Base-by-base conservation (phyloP, 2,888 invertebrate genomes). In the Lymantria dispar region DNA sequence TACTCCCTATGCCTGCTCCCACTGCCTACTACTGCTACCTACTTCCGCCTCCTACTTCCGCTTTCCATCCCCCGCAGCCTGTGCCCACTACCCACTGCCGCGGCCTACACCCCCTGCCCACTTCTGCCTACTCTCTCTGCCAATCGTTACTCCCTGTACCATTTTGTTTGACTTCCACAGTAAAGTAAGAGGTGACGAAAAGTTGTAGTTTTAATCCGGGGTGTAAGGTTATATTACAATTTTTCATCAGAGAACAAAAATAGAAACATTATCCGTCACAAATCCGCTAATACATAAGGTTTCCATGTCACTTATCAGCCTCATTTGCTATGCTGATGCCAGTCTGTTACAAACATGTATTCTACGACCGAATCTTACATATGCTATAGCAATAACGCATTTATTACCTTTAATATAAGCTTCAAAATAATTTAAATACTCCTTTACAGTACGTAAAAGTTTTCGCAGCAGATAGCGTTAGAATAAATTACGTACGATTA, bases 241-340 rank as follows among this genome's bases (percentile, higher is more conserved):
- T 22, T 22, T 22, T 22, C 22, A 22, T 30, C 38, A 39, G 10
- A 7, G n/a, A 29, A 48, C 47, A 15, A 43, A 29, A 10, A 48
- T 51, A 39, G 2, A 12, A 36, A 54, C 36, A 42, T 43, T 22
- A 22, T 41, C 14, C 22, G 37, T 52, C 57, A 55, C 48, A 44
- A 50, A 43, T 48, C 48, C 45, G 44, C 59, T 58, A 62, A 47
- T 39, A 71, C 58, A 47, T 51, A 54, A 63, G 55, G 63, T 78
- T 78, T 77, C 68, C 72, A 69, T 72, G 52, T 64, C 68, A 71
- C 48, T 67, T 72, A 70, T 72, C 70, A 72, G 70, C 47, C 61
- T 69, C 70, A 74, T 76, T 71, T 64, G 64, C 53, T 52, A 70
- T 68, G 67, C 70, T 56, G 58, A 64, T 70, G 60, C 59, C 57